Conservation (phyloP, 2,797 vertebrate species). For the Rhabdomys pumilio region DNA sequence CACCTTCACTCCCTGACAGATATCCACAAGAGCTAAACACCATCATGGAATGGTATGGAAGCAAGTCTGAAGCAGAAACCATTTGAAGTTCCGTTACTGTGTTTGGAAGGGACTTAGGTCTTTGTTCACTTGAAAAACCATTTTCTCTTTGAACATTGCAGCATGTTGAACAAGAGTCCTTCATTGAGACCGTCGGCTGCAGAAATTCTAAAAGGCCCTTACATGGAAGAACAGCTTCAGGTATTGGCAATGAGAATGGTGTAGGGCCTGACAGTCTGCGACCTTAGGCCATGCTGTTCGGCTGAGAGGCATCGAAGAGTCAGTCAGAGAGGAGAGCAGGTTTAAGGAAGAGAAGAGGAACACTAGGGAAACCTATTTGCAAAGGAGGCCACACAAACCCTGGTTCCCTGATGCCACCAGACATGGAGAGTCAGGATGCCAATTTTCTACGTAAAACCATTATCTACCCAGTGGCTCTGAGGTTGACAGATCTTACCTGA, state of each 20-base stretch:
- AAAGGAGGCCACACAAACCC: neutral
- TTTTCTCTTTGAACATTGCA: conserved; percentile 85
- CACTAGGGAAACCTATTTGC: neutral
- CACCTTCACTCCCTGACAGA: conserved; percentile 90
- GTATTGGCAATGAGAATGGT: conserved; percentile 80
- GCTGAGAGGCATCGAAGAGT: neutral
- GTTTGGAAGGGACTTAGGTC: neutral
- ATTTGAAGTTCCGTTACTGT: neutral
- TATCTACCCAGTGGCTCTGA: neutral
- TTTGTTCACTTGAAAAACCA: conserved; percentile 22
- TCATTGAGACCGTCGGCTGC: conserved; percentile 88
- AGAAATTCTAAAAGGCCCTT: conserved; percentile 89
- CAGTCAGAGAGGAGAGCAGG: neutral
- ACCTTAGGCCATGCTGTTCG: neutral
- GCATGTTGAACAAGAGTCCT: conserved; percentile 91
- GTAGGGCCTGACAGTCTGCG: neutral
- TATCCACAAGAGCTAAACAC: conserved; percentile 90
- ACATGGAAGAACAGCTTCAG: conserved; percentile 88
- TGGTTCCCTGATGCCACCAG: neutral
- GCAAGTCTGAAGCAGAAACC: neutral
- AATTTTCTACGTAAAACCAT: neutral
- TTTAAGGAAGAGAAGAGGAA: neutral
- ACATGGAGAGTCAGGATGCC: neutral
- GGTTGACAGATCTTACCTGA: neutral
- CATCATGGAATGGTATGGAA: conserved; percentile 90